Percentiles rank a stretch among this genome's conserved stretches.
Conservation (phyloP, 2,888 invertebrate genomes). For the Cosmorhoe ocellata region DNA sequence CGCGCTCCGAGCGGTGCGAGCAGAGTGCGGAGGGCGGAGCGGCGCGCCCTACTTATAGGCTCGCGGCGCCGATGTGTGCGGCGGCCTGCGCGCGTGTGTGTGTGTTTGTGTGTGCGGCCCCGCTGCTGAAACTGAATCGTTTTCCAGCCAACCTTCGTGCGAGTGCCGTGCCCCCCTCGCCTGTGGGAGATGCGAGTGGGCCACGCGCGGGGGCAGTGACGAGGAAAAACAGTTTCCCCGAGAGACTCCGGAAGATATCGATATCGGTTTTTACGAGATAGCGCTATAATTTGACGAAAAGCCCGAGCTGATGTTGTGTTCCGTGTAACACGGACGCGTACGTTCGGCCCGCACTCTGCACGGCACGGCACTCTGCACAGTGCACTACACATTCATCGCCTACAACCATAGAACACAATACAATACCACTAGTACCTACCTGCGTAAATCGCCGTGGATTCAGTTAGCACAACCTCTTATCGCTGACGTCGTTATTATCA, state of each 20-base stretch:
- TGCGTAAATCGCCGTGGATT: too few species aligned
- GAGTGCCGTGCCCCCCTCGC: too few species aligned
- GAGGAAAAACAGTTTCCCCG: slow-evolving; percentile 36
- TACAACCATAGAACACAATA: too few species aligned
- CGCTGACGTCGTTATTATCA: too few species aligned
- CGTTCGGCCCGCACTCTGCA: too few species aligned
- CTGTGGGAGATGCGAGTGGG: slow-evolving; percentile 39
- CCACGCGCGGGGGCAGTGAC: slow-evolving; percentile 17
- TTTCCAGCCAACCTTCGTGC: too few species aligned
- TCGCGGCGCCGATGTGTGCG: slow-evolving; percentile 38
- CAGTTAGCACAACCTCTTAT: too few species aligned
- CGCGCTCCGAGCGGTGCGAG: slow-evolving; percentile 52
- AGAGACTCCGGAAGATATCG: slow-evolving; percentile 32
- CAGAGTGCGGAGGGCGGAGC: slow-evolving; percentile 58
- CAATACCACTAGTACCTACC: too few species aligned
- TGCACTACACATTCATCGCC: too few species aligned
- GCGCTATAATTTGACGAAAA: slow-evolving; percentile 27
- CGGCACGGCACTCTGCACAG: too few species aligned
- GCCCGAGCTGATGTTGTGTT: slow-evolving; percentile 17
- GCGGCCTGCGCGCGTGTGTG: slow-evolving; percentile 19
- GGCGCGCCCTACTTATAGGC: slow-evolving; percentile 54
- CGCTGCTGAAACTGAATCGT: too few species aligned
- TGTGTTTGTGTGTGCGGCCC: slow-evolving; percentile 23
- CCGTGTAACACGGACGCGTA: neutral
- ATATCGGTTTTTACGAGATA: slow-evolving; percentile 28